Evolutionary conservation across 64 coral and sea anemone species (phyloP), one percentile per base, ranked within the genome.

Genomic region (Dendronephthya gigantea): DNA sequence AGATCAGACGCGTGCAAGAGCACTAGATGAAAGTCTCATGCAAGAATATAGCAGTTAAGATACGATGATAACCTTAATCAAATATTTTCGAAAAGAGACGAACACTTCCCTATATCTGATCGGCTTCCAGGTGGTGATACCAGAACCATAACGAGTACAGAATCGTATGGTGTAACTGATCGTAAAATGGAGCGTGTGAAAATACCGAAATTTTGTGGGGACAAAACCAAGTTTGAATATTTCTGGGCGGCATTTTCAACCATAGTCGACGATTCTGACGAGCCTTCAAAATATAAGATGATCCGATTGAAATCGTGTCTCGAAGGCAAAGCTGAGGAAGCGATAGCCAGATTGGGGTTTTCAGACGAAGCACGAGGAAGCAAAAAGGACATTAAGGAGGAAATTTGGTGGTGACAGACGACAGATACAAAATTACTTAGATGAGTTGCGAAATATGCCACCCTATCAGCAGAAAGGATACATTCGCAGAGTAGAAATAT

Each of bases 191-290:
- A 66, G 58, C 58, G 58, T 3, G 6, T 66, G 22, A 5, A 66
- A 6, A 66, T 66, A 66, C 58, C 84, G 25, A 85, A 66, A 85
- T 85, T 85, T 29, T 35, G 36, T 49, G 49, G 51, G 35, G 50
- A 85, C 49, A 85, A 85, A 85, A 58, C 84, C 23, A 85, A 85
- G 59, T 59, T 85, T 36, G 50, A 85, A 4, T 36, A 85, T 85
- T 85, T 84, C 52, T 58, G 84, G 84, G 43, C 50, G 23, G n/a
- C 84, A 17, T 85, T 85, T 34, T 19, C 31, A 85, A 85, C 39
- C 13, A 85, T 58, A 16, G 83, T 85, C 27, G 41, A 62, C 39
- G 28, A 59, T 17, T 56, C 83, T 15, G 51, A 65, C 35, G 84
- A 85, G 52, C 50, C 84, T 39, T 12, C 84, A 8, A 85, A 85